Conservation (phyloP, 1,140 invertebrate genomes). For the Halictus rubicundus region DNA sequence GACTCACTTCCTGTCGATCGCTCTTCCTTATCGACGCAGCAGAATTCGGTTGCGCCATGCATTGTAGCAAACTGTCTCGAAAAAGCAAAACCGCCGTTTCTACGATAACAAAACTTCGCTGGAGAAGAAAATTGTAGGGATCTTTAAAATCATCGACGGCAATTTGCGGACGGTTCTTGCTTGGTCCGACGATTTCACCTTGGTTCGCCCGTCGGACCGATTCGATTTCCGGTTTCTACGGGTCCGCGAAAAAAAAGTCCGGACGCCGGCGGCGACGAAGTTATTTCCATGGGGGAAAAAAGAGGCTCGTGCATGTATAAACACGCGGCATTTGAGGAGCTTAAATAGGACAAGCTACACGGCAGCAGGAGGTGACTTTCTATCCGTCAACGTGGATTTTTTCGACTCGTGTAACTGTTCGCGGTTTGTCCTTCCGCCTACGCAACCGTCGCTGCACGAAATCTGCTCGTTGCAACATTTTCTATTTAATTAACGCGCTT, state of each 20-base stretch:
- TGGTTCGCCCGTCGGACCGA: neutral
- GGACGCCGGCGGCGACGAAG: neutral
- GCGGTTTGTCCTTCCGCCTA: constrained; percentile 15
- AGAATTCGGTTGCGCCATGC: no score
- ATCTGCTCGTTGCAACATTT: no score
- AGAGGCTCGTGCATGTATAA: neutral
- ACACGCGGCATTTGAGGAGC: neutral
- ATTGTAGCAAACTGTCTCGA: no score
- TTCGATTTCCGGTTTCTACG: neutral
- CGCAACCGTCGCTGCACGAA: neutral
- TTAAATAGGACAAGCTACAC: constrained; percentile 33
- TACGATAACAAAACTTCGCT: no score
- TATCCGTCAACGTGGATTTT: constrained; percentile 1
- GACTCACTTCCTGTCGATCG: no score
- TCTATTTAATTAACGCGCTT: no score
- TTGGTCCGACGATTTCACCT: constrained; percentile 2
- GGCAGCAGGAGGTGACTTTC: constrained; percentile 26
- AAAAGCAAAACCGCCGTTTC: no score
- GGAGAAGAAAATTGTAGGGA: no score
- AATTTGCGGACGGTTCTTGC: neutral
- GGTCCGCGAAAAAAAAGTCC: neutral
- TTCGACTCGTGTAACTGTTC: neutral
- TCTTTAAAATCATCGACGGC: no score
- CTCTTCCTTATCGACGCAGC: no score
- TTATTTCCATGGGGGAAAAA: neutral